These are phyloP conservation scores for Actinernus sp. DNA, from an alignment of 92 coral and sea anemone species.

Conservation along the genomic window DNA sequence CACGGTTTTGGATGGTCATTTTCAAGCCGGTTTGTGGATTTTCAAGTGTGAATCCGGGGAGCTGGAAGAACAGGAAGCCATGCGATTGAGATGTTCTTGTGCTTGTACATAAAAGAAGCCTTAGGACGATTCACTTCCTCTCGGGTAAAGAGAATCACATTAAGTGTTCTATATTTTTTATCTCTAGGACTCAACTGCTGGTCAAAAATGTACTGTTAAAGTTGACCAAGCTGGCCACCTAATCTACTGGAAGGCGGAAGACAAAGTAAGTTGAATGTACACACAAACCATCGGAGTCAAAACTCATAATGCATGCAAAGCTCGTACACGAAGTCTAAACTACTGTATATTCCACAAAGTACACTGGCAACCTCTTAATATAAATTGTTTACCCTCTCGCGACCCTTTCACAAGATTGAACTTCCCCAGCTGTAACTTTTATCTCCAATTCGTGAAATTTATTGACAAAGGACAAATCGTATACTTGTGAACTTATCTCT, in stretches of 20 bases:
- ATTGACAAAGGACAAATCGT: conserved; percentile 38
- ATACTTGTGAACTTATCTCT: conserved; percentile 26
- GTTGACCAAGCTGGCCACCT: conserved; percentile 92
- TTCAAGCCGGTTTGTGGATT: no score
- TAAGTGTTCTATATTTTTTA: conserved; percentile 26
- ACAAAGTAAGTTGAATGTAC: conserved; percentile 72
- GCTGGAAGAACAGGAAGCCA: conserved; percentile 1
- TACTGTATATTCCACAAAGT: no score
- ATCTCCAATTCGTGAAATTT: conserved; percentile 10
- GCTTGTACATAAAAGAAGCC: not conserved
- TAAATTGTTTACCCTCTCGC: not conserved
- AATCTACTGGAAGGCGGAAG: conserved; percentile 96
- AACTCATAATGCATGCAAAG: no score
- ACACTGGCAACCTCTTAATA: no score
- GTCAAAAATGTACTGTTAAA: conserved; percentile 88
- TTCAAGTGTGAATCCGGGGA: no score
- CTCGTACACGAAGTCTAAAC: no score
- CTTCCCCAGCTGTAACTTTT: conserved; percentile 32
- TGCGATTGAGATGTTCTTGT: conserved; percentile 4
- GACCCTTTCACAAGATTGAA: conserved; percentile 1
- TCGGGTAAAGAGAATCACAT: conserved; percentile 8
- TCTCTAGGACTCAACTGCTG: conserved; percentile 78
- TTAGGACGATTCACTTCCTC: conserved; percentile 36
- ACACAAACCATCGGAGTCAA: no score
- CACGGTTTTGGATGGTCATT: no score